phyloP scores from a whole-genome alignment of 2,113 vertebrate species.

The Rhombomys opimus region DNA sequence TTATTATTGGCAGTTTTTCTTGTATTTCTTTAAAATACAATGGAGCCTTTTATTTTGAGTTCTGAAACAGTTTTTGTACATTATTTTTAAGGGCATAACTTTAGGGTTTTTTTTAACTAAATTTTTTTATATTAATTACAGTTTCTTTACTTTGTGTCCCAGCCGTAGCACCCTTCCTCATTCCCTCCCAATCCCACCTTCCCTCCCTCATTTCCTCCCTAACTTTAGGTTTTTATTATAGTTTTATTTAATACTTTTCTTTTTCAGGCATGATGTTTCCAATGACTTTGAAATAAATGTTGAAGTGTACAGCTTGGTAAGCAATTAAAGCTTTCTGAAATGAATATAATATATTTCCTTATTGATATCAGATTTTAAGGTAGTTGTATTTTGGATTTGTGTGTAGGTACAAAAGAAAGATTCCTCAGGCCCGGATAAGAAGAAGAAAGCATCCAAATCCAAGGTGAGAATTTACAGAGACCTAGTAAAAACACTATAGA shows the following conservation, averaged over 20 bases:
- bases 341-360: conserved; percentile 43
- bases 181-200: no score
- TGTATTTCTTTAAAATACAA: conserved; percentile 16
- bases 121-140: no score
- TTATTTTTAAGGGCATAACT: conserved; percentile 44
- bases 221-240: not conserved
- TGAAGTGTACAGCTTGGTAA: conserved; percentile 95
- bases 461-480: conserved; percentile 89
- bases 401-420: conserved; percentile 94
- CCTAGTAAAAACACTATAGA: not conserved
- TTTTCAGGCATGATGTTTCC: conserved; percentile 91
- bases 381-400: conserved; percentile 49
- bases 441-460: conserved; percentile 94
- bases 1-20: conserved; percentile 16
- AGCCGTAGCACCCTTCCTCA: no score
- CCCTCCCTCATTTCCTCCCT: no score
- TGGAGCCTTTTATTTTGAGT: conserved; percentile 32
- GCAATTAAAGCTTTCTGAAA: conserved; percentile 79
- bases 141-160: no score
- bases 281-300: conserved; percentile 95
- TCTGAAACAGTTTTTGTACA: not conserved
- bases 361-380: not conserved
- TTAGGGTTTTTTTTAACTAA: not conserved
- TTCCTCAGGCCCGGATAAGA: conserved; percentile 90
- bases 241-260: conserved; percentile 46